Conservation (phyloP, 2,113 vertebrate genomes). For the Elaphurus davidianus region DNA sequence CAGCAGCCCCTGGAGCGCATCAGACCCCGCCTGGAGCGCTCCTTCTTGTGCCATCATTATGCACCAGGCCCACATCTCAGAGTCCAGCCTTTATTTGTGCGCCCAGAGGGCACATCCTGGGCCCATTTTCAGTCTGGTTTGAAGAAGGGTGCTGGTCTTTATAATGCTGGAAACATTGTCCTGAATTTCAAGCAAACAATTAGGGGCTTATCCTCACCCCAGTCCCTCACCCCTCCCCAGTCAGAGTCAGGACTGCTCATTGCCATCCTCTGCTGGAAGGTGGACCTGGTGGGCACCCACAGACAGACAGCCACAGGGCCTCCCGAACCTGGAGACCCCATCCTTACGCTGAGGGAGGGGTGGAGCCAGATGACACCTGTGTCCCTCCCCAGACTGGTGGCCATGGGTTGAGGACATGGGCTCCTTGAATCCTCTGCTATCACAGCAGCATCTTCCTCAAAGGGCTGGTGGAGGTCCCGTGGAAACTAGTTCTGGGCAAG, state of each 20-base stretch:
- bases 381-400: neutral
- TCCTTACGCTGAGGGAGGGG: fast-evolving
- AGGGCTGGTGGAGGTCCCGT: too few relatives aligned
- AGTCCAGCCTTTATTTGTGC: neutral
- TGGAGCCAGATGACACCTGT: too few relatives aligned
- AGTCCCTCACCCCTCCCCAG: neutral
- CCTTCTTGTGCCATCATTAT: neutral
- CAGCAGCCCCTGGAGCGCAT: neutral
- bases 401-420: neutral
- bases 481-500: neutral
- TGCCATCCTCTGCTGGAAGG: neutral
- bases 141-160: neutral
- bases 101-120: neutral
- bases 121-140: neutral
- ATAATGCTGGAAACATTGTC: neutral
- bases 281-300: neutral
- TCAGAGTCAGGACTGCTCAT: too few relatives aligned
- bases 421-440: neutral
- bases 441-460: neutral
- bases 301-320: neutral
- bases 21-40: neutral
- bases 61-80: too few relatives aligned
- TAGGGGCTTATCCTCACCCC: neutral
- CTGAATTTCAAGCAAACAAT: too few relatives aligned
- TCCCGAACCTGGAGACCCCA: neutral